A percentile compares a stretch with the other conserved stretches of the same genome.
Evolutionary conservation across 2,113 vertebrate species (phyloP).

Genomic region (Clarias magur): DNA sequence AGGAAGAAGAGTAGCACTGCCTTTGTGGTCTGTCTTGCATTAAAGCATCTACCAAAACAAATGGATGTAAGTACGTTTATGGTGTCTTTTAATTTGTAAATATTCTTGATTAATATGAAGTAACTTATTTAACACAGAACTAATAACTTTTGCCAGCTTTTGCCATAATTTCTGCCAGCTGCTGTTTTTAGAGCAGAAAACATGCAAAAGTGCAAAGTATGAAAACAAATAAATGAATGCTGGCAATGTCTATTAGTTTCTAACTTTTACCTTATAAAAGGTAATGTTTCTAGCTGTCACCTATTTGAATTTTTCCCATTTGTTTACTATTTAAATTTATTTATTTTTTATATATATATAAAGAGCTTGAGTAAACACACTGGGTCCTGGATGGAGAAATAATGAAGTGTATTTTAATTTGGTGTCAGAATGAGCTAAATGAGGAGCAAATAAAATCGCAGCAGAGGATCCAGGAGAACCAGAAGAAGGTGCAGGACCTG

Average conservation of each 20-base stretch:
- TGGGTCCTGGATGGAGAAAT: not conserved
- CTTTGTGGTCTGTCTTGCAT: not conserved
- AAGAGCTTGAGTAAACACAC: not conserved
- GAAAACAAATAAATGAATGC: not conserved
- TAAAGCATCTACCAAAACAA: too few species aligned
- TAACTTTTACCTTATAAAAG: not conserved
- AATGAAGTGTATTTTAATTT: not conserved
- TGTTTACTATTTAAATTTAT: not conserved
- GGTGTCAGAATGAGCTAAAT: not conserved
- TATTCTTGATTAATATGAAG: not conserved
- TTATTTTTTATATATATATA: not conserved
- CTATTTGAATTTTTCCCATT: not conserved
- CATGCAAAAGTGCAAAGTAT: not conserved
- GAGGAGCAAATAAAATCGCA: not conserved
- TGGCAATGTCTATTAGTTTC: not conserved
- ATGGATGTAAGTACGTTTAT: not conserved
- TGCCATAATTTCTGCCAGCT: not conserved
- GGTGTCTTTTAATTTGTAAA: not conserved
- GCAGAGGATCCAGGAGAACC: conserved; percentile 8
- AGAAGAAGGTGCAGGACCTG: not conserved
- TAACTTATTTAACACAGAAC: not conserved
- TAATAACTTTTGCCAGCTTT: not conserved
- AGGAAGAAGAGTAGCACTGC: not conserved
- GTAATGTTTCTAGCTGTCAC: not conserved
- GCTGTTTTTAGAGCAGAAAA: not conserved